Conservation (phyloP, 2,797 vertebrate species). For the Myotis daubentonii region DNA sequence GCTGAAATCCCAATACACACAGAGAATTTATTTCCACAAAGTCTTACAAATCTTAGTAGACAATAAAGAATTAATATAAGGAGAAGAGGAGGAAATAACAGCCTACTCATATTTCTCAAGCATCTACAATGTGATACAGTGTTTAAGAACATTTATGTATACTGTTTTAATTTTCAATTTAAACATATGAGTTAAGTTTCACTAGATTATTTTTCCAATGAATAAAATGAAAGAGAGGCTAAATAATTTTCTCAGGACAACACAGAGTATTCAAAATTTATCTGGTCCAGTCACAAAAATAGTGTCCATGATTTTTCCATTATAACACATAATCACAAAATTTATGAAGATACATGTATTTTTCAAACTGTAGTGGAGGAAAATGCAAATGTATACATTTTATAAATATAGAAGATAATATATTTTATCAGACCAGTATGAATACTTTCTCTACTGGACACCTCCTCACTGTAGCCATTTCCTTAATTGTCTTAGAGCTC, state of each 20-base stretch:
- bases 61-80: background rate
- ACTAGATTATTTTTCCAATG: background rate
- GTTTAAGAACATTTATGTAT: background rate
- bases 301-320: background rate
- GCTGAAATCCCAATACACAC: background rate
- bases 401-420: background rate
- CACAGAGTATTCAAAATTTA: background rate
- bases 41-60: background rate
- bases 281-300: background rate
- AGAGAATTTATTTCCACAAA: background rate
- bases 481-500: background rate
- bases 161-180: background rate
- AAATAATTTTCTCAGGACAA: constrained; percentile 20
- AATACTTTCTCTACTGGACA: background rate
- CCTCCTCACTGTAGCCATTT: background rate
- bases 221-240: background rate
- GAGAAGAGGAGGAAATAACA: background rate
- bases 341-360: background rate
- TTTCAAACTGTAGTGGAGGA: background rate
- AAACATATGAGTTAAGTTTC: background rate
- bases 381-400: background rate
- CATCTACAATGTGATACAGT: background rate
- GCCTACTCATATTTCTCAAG: background rate
- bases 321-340: background rate
- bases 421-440: background rate